Percentiles rank a stretch among this genome's conserved stretches.
Evolutionary conservation across 2,888 invertebrate species (phyloP).

Genomic region (Caenorhabditis drosophilae): DNA sequence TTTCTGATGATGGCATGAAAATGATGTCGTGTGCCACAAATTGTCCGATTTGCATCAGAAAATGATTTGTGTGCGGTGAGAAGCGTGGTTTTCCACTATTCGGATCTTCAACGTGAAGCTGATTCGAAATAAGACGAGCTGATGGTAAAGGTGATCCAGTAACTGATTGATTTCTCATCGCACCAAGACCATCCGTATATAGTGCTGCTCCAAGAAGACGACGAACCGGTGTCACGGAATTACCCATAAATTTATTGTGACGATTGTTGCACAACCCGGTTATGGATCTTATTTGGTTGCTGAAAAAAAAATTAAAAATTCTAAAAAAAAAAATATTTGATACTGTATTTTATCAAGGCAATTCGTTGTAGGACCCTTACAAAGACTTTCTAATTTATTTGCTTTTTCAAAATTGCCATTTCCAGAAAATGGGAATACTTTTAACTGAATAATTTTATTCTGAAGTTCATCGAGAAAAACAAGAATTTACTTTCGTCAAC

Average conservation of each 20-base stretch:
- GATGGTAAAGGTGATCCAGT: conserved; percentile 39
- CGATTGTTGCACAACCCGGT: conserved; percentile 88
- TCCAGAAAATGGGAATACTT: no score
- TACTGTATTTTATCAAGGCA: conserved; percentile 20
- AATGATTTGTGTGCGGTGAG: conserved; percentile 37
- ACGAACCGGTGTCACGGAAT: conserved; percentile 82
- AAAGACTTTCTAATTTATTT: no score
- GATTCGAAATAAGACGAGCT: conserved; percentile 40
- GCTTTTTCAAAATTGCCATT: no score
- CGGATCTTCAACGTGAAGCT: conserved; percentile 29
- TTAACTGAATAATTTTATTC: no score
- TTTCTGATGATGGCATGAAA: conserved; percentile 80
- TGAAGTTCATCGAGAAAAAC: no score
- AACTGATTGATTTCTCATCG: conserved; percentile 28
- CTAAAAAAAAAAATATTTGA: background rate
- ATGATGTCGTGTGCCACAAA: conserved; percentile 92
- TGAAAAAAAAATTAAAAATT: conserved; percentile 7
- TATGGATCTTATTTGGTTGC: conserved; percentile 38
- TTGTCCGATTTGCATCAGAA: conserved; percentile 88
- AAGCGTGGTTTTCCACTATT: conserved; percentile 18
- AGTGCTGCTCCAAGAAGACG: conserved; percentile 80
- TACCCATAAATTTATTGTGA: conserved; percentile 80
- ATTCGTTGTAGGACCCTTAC: conserved; percentile 20
- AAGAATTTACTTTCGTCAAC: no score
- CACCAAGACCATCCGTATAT: conserved; percentile 72